Conservation (phyloP, 2,797 vertebrate genomes). For the Pangasius macronema region DNA sequence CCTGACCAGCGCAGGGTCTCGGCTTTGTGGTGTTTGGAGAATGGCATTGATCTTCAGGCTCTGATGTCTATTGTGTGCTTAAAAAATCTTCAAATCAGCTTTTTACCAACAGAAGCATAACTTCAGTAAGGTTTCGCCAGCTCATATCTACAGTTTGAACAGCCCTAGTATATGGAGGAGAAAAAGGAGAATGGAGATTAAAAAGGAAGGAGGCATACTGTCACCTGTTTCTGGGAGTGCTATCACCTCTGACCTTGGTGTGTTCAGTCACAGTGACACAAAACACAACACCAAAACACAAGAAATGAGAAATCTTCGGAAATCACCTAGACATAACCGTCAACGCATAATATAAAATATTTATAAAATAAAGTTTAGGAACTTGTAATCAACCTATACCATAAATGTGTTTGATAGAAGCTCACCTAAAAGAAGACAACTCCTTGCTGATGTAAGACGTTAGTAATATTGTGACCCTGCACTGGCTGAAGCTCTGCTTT, state of each 20-base stretch:
- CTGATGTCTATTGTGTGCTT: not conserved
- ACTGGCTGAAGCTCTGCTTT: not conserved
- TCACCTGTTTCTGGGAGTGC: not conserved
- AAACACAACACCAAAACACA: not conserved
- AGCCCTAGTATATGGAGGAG: not conserved
- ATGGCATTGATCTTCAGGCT: not conserved
- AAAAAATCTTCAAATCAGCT: not conserved
- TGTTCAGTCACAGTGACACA: not conserved
- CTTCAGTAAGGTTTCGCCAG: not conserved
- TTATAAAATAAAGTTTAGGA: not conserved
- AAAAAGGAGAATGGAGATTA: not conserved
- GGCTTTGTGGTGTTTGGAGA: not conserved
- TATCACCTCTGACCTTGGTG: not conserved
- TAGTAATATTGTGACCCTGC: not conserved
- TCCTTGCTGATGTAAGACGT: no score
- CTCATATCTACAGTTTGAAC: not conserved
- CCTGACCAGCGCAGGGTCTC: not conserved
- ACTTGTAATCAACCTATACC: not conserved
- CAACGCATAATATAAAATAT: not conserved
- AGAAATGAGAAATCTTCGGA: not conserved
- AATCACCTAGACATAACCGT: no score
- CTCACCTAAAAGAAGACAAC: not conserved
- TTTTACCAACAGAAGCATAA: not conserved
- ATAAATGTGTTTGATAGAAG: not conserved
- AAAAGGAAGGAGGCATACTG: not conserved